These are phyloP conservation scores for Mylabris sibirica DNA, from an alignment of 2,888 invertebrate species.

Conservation along the genomic window DNA sequence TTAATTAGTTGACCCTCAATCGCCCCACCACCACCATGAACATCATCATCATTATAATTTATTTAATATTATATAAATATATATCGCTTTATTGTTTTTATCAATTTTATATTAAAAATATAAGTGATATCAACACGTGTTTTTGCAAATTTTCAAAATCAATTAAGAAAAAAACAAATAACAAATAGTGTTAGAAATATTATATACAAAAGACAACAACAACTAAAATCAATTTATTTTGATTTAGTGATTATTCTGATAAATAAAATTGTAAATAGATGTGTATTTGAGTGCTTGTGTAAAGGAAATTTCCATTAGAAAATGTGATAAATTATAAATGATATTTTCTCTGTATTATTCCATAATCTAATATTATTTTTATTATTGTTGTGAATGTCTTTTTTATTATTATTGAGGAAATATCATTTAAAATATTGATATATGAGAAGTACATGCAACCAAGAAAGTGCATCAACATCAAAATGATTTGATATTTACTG, in stretches of 20 bases:
- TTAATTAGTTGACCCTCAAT: conserved; percentile 26
- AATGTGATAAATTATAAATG: not conserved
- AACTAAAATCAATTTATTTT: not conserved
- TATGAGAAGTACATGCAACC: not conserved
- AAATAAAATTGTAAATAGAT: not conserved
- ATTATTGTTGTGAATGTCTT: not conserved
- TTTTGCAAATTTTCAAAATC: not conserved
- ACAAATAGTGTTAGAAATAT: not conserved
- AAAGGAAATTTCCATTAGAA: not conserved
- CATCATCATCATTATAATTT: not conserved
- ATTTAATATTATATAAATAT: conserved; percentile 26
- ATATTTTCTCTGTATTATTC: not conserved
- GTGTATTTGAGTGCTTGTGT: not conserved
- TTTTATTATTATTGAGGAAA: not conserved
- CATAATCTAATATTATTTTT: too few species aligned
- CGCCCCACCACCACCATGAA: conserved; percentile 24
- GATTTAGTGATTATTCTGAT: not conserved
- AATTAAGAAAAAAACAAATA: too few species aligned
- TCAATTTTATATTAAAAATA: conserved; percentile 16
- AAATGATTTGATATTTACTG: conserved; percentile 29
- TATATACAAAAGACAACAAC: not conserved
- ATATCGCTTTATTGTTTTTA: too few species aligned
- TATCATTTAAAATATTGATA: not conserved
- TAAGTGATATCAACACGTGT: not conserved
- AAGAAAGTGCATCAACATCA: conserved; percentile 3